These are phyloP conservation scores for Zaprionus taronus DNA, from an alignment of 1,140 invertebrate species.

Conservation along the genomic window DNA sequence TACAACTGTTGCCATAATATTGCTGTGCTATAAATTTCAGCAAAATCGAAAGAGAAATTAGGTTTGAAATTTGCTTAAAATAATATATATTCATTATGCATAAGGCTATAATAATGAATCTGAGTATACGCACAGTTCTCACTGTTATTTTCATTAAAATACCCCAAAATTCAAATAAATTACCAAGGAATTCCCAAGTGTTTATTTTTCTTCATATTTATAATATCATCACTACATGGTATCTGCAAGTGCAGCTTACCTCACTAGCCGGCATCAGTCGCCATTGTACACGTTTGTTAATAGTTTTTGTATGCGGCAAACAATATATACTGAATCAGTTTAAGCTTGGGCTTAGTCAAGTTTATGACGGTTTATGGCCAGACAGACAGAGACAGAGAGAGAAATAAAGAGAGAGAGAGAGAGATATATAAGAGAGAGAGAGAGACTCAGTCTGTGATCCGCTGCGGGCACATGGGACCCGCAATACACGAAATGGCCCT, in stretches of 20 bases:
- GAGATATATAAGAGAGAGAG: not conserved
- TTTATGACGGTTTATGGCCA: slow-evolving; percentile 62
- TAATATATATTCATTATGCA: not conserved
- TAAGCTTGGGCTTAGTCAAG: slow-evolving; percentile 66
- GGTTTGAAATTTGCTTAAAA: not conserved
- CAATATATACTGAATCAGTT: slow-evolving; percentile 29
- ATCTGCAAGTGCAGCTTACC: not conserved
- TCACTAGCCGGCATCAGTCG: not conserved
- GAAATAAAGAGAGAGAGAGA: not conserved
- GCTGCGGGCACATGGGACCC: slow-evolving; percentile 31
- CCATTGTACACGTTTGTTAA: slow-evolving; percentile 23
- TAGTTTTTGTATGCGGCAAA: slow-evolving; percentile 44
- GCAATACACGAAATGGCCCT: slow-evolving; percentile 40
- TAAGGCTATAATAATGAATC: not conserved
- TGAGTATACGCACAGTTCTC: not conserved
- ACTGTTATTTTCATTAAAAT: not conserved
- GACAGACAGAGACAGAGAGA: slow-evolving; percentile 5
- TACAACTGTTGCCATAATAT: too few relatives aligned
- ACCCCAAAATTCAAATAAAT: not conserved
- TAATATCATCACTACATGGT: not conserved
- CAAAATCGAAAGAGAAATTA: not conserved
- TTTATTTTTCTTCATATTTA: too few relatives aligned
- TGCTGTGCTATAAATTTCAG: too few relatives aligned
- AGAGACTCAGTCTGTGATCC: slow-evolving; percentile 23
- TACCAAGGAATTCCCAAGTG: not conserved